Evolutionary conservation across 2,888 invertebrate genomes (phyloP), one percentile per base, ranked within the genome.

Genomic region (Nephrotoma guestfalica): DNA sequence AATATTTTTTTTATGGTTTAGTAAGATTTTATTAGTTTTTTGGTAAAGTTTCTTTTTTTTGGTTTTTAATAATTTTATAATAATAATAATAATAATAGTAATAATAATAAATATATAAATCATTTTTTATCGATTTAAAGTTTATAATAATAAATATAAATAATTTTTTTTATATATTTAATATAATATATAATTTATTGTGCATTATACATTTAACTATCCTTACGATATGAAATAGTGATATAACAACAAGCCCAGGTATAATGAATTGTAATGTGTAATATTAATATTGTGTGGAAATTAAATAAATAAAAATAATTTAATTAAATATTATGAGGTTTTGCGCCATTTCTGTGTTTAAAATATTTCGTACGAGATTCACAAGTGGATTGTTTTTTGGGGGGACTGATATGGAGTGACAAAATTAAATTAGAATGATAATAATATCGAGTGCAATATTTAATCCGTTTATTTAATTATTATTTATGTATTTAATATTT

Each of bases 171-270:
- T 40, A 6, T 41, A 41, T 84, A 84, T 71, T 13, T 71, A 71
- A 71, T 71, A 71, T 71, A 71, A 71, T 71, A 71, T 71, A 71
- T 71, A 84, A n/a, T 84, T 85, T 85, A 43, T 85, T 85, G 85
- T 85, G 85, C 85, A 85, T 87, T 88, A 87, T 88, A 88, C 87
- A 88, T 89, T 89, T 90, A 89, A 90, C 90, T 90, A 90, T 91
- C 30, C 86, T 51, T 86, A 91, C 91, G 91, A 91, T 91, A 91
- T 91, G 91, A 91, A 91, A 91, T 91, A 91, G 90, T 91, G 90
- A 90, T 90, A 90, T 90, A 88, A 88, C 90, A 91, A 90, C 90
- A 90, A 90, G 90, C 89, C 89, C 90, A 90, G 90, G 90, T 89
- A 90, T 89, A 87, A 85, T 47, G 71, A 45, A 85, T 57, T 85